Evolutionary conservation across 2,797 vertebrate species (phyloP).

Genomic region (Allobates femoralis): DNA sequence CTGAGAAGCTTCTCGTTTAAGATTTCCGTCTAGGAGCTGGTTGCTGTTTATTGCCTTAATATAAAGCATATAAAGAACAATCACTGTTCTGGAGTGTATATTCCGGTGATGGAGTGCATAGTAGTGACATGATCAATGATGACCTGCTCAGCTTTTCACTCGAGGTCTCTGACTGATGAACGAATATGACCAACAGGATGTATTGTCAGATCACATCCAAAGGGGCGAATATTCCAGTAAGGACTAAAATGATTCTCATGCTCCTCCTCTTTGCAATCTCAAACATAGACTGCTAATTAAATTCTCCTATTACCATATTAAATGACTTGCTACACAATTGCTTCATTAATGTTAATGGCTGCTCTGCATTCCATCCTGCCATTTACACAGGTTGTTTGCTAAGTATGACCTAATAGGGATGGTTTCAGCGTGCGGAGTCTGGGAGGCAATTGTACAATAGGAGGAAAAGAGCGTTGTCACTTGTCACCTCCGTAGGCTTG

Average conservation of each 20-base stretch:
- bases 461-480: constrained; percentile 9
- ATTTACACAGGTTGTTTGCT: constrained; percentile 48
- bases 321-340: constrained; percentile 48
- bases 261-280: constrained; percentile 33
- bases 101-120: background rate
- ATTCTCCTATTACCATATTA: constrained; percentile 50
- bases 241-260: constrained; percentile 1
- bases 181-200: constrained; percentile 1
- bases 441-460: background rate
- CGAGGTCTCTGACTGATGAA: background rate
- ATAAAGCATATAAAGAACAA: background rate
- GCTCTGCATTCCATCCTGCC: constrained; percentile 41
- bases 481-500: background rate
- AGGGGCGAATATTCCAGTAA: background rate
- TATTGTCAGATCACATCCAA: background rate
- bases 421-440: background rate
- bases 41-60: background rate
- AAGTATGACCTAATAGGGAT: constrained; percentile 45
- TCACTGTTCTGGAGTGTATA: background rate
- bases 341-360: constrained; percentile 57
- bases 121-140: constrained; percentile 1
- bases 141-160: background rate
- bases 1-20: background rate
- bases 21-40: background rate
- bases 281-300: constrained; percentile 55